phyloP scores from a whole-genome alignment of 2,797 vertebrate species.

The Hemibagrus guttatus region DNA sequence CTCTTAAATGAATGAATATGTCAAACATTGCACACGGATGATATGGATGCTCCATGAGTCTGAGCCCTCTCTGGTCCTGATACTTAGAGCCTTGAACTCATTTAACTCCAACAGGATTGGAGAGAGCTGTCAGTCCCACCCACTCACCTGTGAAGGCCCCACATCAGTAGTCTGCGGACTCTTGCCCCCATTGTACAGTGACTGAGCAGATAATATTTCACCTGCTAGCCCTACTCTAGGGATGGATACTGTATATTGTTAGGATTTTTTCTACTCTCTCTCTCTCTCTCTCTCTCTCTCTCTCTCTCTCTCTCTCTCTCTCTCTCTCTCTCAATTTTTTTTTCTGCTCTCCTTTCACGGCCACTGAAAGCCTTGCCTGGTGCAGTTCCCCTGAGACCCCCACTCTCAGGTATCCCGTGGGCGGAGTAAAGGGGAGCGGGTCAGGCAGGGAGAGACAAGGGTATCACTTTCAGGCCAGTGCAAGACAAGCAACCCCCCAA shows the following conservation, averaged over 20 bases:
- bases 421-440: conserved; percentile 81
- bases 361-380: conserved; percentile 76
- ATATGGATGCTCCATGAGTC: conserved; percentile 9
- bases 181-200: conserved; percentile 75
- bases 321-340: conserved; percentile 58
- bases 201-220: conserved; percentile 79
- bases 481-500: conserved; percentile 59
- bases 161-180: conserved; percentile 52
- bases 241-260: conserved; percentile 82
- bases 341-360: conserved; percentile 78
- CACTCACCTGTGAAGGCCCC: conserved; percentile 57
- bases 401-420: conserved; percentile 81
- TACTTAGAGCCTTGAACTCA: conserved; percentile 51
- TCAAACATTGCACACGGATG: neutral
- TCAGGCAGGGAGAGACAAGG: conserved; percentile 82
- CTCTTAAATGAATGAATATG: neutral
- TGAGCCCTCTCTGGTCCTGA: conserved; percentile 27
- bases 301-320: conserved; percentile 14
- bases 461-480: conserved; percentile 79
- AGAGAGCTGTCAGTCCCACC: conserved; percentile 52
- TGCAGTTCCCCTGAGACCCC: conserved; percentile 81
- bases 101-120: conserved; percentile 51
- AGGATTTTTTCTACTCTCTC: conserved; percentile 65
- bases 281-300: conserved; percentile 8
- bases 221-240: conserved; percentile 75